Base-by-base conservation (phyloP, 1,140 invertebrate genomes). In the Drosophila neocordata region DNA sequence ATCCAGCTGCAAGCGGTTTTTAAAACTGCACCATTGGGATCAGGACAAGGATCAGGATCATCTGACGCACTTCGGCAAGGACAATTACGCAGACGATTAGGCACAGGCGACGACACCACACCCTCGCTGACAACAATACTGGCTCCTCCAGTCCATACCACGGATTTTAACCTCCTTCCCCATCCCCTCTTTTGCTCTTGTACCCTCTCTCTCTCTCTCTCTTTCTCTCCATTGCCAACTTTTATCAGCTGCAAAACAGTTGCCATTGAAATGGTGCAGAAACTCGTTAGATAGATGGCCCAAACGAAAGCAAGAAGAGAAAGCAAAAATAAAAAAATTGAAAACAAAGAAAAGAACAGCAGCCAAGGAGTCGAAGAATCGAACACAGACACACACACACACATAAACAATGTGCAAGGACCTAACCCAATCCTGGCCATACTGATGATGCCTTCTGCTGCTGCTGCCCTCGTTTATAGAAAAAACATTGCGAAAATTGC, bases 61-160 rank as follows among this genome's bases (percentile, higher is more conserved):
- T 65, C 65, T 68, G 78, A 85, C 82, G 82, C 79, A 79, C 69
- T 74, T 13, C 35, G 62, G 69, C 74, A 18, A 76, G 74, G 52
- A 80, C 85, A 89, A 89, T 89, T 89, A 89, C 78, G 67, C 85
- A 89, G 85, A 89, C 85, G 85, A 89, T 89, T 89, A 84, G 85
- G 75, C 85, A 84, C 74, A 64, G 53, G 53, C 63, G 64, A 60
- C 66, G 78, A 72, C 65, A 56, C 35, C 56, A 59, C 60, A 58
- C 56, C 70, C 71, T 57, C 41, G 55, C 51, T 4, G n/a, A 12
- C 12, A 20, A 31, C 48, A 27, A 27, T 48, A 13, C 15, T 9
- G 41, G 41, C 41, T 48, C 41, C 41, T 48, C 20, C 37, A 22
- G 13, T 44, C 27, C 18, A 44, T 22, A 34, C 37, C 52, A 37